A percentile compares a stretch with the other conserved stretches of the same genome.
Conservation (phyloP, 2,113 vertebrate genomes). For the Brachionichthys hirsutus region DNA sequence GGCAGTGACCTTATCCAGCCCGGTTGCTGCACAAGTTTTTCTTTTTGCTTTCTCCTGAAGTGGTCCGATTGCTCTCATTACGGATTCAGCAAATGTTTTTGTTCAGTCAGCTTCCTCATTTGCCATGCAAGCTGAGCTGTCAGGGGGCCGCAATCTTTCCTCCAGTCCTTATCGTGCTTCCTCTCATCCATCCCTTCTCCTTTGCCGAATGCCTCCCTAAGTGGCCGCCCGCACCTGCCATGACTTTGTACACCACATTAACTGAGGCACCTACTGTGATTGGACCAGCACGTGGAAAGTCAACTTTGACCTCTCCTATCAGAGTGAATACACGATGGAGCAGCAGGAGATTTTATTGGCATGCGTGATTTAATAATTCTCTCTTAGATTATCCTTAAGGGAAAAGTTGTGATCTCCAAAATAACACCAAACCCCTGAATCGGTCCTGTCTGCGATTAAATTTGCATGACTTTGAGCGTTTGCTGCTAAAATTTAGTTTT, state of each 20-base stretch:
- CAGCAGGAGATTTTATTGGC: constrained; percentile 39
- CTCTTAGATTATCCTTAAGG: constrained; percentile 14
- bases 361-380: constrained; percentile 12
- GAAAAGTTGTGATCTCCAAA: neutral
- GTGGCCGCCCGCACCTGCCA: constrained; percentile 42
- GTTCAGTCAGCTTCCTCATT: constrained; percentile 56
- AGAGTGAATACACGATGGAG: constrained; percentile 23
- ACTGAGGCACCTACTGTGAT: constrained; percentile 49
- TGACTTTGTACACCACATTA: constrained; percentile 67
- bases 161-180: constrained; percentile 50
- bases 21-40: constrained; percentile 16
- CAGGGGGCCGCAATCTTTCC: constrained; percentile 48
- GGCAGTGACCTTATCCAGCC: neutral
- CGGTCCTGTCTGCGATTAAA: constrained; percentile 8
- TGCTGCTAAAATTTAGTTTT: constrained; percentile 25
- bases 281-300: constrained; percentile 49
- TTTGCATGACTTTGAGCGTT: constrained; percentile 10
- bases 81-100: constrained; percentile 54
- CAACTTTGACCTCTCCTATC: constrained; percentile 56
- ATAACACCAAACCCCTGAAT: too few species aligned
- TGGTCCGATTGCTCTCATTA: constrained; percentile 42
- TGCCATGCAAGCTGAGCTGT: constrained; percentile 58
- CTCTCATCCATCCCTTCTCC: constrained; percentile 51
- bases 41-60: constrained; percentile 27
- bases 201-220: constrained; percentile 38